These are phyloP conservation scores for Scotopteryx bipunctaria DNA, from an alignment of 2,888 invertebrate species.

Conservation along the genomic window DNA sequence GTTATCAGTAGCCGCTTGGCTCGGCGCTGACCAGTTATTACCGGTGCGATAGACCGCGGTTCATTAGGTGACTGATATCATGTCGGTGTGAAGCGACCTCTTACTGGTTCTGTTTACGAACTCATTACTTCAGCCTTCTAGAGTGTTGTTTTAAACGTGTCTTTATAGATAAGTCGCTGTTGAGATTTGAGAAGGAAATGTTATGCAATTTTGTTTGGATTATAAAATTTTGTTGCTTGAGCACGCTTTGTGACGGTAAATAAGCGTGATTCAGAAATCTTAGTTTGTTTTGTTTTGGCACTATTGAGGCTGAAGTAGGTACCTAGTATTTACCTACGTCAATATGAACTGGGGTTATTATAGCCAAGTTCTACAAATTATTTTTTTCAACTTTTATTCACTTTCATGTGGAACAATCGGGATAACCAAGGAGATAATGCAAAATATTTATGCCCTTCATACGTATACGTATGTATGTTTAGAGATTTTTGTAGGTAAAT, in stretches of 20 bases:
- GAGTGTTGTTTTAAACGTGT: slow-evolving; percentile 22
- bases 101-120: slow-evolving; percentile 68
- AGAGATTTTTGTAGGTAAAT: too few species aligned
- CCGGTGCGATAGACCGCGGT: slow-evolving; percentile 82
- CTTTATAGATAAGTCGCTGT: slow-evolving; percentile 18
- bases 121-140: slow-evolving; percentile 39
- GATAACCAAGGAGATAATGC: too few species aligned
- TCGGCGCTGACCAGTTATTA: slow-evolving; percentile 82
- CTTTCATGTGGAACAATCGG: too few species aligned
- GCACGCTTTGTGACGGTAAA: neutral
- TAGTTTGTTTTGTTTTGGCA: neutral
- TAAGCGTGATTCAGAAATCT: neutral
- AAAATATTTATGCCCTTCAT: too few species aligned
- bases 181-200: slow-evolving; percentile 10
- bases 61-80: slow-evolving; percentile 84
- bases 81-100: slow-evolving; percentile 74
- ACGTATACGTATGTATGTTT: too few species aligned
- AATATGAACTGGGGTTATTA: too few species aligned
- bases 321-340: too few species aligned
- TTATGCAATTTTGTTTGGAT: slow-evolving; percentile 12
- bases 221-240: neutral
- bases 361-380: too few species aligned
- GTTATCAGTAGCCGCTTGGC: slow-evolving; percentile 76
- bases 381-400: too few species aligned
- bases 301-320: too few species aligned